A percentile compares a stretch with the other conserved stretches of the same genome.
phyloP scores from a whole-genome alignment of 1,140 invertebrate species.

The Drosophila bipectinata region DNA sequence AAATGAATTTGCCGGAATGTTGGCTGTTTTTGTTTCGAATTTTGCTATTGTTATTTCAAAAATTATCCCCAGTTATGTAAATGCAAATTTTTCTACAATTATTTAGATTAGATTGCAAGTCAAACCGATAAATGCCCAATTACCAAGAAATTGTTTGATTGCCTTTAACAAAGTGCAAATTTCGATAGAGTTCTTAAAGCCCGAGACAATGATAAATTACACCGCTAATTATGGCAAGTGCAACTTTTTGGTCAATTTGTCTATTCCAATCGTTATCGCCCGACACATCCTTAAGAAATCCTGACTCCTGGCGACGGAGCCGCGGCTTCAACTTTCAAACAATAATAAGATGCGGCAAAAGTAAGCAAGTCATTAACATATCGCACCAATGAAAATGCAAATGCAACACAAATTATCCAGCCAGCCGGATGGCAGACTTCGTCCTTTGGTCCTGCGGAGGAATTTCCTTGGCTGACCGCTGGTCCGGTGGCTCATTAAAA shows the following conservation, averaged over 20 bases:
- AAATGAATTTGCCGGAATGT: constrained; percentile 9
- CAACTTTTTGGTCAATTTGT: constrained; percentile 39
- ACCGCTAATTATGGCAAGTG: constrained; percentile 46
- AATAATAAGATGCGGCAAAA: constrained; percentile 54
- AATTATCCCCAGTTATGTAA: constrained; percentile 57
- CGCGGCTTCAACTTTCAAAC: constrained; percentile 30
- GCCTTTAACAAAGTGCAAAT: constrained; percentile 13
- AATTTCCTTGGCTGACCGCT: constrained; percentile 36
- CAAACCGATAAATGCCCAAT: constrained; percentile 16
- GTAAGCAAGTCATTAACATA: constrained; percentile 81
- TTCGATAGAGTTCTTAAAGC: constrained; percentile 2
- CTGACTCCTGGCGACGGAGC: constrained; percentile 14
- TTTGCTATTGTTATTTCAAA: constrained; percentile 50
- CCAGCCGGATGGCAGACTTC: constrained; percentile 16
- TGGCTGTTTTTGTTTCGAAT: constrained; percentile 19
- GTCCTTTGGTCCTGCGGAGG: constrained; percentile 9
- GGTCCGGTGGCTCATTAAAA: constrained; percentile 73
- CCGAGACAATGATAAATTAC: constrained; percentile 61
- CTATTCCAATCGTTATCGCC: constrained; percentile 48
- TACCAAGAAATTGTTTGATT: constrained; percentile 2
- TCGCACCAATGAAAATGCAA: constrained; percentile 81
- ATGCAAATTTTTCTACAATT: constrained; percentile 52
- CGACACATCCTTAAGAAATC: constrained; percentile 36
- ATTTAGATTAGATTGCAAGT: constrained; percentile 52
- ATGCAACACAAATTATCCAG: constrained; percentile 68